Base-by-base conservation (phyloP, 2,888 invertebrate species). In the Acanthosepion esculentum region DNA sequence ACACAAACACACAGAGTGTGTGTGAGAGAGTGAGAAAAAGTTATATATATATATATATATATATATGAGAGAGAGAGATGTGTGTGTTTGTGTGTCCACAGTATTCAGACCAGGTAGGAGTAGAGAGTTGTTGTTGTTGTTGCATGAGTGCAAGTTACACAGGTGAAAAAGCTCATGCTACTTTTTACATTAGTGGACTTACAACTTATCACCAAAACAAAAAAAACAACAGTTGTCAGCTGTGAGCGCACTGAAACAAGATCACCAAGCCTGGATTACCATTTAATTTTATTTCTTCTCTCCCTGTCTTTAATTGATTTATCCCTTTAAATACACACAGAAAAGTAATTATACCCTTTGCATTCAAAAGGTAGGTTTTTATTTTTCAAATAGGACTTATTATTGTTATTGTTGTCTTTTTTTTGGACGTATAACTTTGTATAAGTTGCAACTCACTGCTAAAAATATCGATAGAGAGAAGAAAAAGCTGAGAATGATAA, bases 111-210 rank as follows among this genome's bases (percentile, higher is more conserved):
- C n/a, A 78, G 78, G n/a, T 78, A n/a, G 78, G 78, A 78, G 18
- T 78, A 78, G 23, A 78, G 78, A 78, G 33, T 33, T 59, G 59
- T 23, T 59, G 59, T 59, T 59, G 59, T 33, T 78, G 18, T 18
- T 78, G n/a, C 78, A 78, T 78, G 78, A 78, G 12, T 78, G 78
- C n/a, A n/a, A 78, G n/a, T 78, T 78, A n/a, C n/a, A 78, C n/a
- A 33, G n/a, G 78, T 15, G 78, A n/a, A 78, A 41, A 41, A 41
- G 78, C 64, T 78, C n/a, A 78, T 78, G n/a, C 12, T 78, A 78
- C n/a, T 59, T 78, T 78, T 78, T n/a, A n/a, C 10, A n/a, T 12
- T 78, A n/a, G 78, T 78, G 78, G 78, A 78, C 78, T 12, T n/a
- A 78, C n/a, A 78, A 78, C n/a, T 78, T 78, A 78, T 78, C n/a